Percentiles rank a stretch among this genome's conserved stretches.
These are phyloP conservation scores for Corvus cornix DNA, from an alignment of 2,113 vertebrate genomes.

Conservation along the genomic window DNA sequence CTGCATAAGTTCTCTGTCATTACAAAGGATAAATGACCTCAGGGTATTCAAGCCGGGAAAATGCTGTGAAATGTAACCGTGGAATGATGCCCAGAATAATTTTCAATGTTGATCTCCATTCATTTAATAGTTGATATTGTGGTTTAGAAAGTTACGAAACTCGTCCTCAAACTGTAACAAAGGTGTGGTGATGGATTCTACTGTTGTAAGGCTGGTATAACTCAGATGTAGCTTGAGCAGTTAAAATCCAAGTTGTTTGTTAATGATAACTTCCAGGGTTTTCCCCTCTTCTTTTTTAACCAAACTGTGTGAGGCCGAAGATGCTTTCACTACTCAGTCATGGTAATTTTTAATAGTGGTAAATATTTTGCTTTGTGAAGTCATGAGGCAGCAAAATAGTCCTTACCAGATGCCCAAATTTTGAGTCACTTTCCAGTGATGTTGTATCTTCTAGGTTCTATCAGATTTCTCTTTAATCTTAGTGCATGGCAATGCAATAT, in stretches of 20 bases:
- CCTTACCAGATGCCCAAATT: background rate
- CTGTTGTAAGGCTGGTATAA: background rate
- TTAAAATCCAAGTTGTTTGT: background rate
- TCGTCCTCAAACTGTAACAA: background rate
- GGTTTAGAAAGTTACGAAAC: background rate
- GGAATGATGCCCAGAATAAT: background rate
- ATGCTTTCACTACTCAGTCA: background rate
- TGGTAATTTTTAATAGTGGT: background rate
- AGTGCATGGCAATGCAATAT: background rate
- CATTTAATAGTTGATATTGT: background rate
- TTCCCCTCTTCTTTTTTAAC: background rate
- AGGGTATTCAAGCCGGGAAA: slow-evolving; percentile 52
- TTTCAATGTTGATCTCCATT: background rate
- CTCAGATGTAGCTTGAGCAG: background rate
- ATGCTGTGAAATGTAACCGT: slow-evolving; percentile 14
- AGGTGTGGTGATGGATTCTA: background rate
- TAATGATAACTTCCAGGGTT: background rate
- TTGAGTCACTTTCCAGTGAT: background rate
- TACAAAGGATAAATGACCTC: slow-evolving; percentile 13
- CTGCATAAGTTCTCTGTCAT: background rate
- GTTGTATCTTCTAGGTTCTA: background rate
- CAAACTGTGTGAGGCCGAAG: background rate
- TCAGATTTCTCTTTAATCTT: background rate
- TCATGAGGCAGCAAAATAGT: background rate
- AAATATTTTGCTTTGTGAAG: background rate